A percentile compares a stretch with the other conserved stretches of the same genome.
Conservation (phyloP, 1,140 invertebrate genomes). For the Neomicropteryx cornuta region DNA sequence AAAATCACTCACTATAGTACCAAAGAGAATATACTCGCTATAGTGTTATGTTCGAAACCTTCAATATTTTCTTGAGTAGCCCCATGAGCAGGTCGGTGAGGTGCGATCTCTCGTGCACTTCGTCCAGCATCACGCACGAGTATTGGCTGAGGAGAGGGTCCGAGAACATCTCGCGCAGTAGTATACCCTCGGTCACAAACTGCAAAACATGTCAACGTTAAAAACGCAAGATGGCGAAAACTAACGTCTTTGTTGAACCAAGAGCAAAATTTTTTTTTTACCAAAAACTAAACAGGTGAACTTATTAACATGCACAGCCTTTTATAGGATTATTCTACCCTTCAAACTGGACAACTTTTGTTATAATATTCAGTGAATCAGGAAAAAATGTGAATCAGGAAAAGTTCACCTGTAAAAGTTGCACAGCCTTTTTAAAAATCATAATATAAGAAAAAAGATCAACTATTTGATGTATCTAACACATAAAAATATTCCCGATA, state of each 20-base stretch:
- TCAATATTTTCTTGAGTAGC: slow-evolving; percentile 84
- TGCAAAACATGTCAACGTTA: slow-evolving; percentile 32
- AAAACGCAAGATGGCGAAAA: background rate
- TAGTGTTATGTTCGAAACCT: no score
- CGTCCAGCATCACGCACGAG: slow-evolving; percentile 87
- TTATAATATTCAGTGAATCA: no score
- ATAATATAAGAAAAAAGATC: no score
- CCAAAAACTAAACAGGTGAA: slow-evolving; percentile 3
- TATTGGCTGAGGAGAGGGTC: slow-evolving; percentile 88
- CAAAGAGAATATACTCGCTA: no score
- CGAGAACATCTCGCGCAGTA: slow-evolving; percentile 88
- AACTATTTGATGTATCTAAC: no score
- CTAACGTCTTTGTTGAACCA: background rate
- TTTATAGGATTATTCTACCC: background rate
- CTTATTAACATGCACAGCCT: slow-evolving; percentile 1
- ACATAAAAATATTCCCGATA: no score
- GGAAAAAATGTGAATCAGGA: no score
- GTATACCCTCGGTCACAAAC: slow-evolving; percentile 94
- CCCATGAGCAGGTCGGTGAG: slow-evolving; percentile 93
- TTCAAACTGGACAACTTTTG: no score
- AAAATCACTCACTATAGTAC: no score
- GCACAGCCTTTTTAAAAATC: no score
- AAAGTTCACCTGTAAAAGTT: no score
- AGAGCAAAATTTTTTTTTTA: slow-evolving; percentile 3
- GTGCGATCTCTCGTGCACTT: slow-evolving; percentile 90